These are phyloP conservation scores for Palythoa grandis DNA, from an alignment of 92 coral and sea anemone species.

Conservation along the genomic window DNA sequence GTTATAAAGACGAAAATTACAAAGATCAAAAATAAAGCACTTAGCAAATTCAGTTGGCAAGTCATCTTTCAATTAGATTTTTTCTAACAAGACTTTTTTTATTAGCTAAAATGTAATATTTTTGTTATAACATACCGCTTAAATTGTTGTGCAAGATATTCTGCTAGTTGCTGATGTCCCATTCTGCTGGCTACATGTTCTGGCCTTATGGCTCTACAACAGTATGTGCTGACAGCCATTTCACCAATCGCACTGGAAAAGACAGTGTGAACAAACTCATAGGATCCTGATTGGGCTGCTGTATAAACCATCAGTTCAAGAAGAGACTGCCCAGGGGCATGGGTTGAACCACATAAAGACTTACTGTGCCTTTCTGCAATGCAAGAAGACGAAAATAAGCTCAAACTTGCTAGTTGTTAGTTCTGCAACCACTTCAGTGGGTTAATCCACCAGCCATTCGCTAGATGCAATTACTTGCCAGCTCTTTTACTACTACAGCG, in stretches of 20 bases:
- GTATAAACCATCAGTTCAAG: conserved; percentile 36
- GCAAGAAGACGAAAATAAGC: neutral
- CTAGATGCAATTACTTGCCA: no score
- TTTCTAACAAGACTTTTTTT: no score
- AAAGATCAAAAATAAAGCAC: no score
- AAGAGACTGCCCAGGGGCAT: neutral
- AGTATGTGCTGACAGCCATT: conserved; percentile 9
- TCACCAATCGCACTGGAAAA: conserved; percentile 1
- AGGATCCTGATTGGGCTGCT: conserved; percentile 24
- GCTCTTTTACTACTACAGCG: no score
- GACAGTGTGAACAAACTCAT: neutral
- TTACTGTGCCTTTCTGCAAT: neutral
- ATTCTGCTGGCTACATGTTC: conserved; percentile 29
- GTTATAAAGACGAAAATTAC: no score
- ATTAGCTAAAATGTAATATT: neutral
- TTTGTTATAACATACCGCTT: neutral
- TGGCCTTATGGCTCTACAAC: conserved; percentile 24
- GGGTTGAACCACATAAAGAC: neutral
- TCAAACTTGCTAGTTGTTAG: neutral
- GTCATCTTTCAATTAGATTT: no score
- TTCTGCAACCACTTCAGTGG: neutral
- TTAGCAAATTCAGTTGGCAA: no score
- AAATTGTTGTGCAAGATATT: neutral
- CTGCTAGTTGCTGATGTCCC: conserved; percentile 27
- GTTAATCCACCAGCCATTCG: neutral